Evolutionary conservation across 2,888 invertebrate genomes (phyloP).

Genomic region (Tridacna crocea): DNA sequence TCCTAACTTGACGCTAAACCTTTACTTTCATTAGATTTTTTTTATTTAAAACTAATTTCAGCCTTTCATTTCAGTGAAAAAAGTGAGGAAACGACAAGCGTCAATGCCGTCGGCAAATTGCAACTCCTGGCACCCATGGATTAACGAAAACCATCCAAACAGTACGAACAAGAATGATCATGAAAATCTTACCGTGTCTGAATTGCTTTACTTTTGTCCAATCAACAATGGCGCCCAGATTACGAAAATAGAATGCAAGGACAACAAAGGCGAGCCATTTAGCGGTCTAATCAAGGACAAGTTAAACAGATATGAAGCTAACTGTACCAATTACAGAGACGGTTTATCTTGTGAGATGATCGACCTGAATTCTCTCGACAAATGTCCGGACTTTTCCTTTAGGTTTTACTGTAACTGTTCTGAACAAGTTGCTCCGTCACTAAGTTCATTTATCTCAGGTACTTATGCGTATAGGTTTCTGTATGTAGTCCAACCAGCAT

Average conservation of each 20-base stretch:
- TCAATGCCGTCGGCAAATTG: neutral
- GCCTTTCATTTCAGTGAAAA: neutral
- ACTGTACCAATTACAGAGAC: neutral
- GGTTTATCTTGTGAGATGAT: neutral
- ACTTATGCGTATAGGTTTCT: no score
- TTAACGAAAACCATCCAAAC: neutral
- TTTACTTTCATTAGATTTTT: neutral
- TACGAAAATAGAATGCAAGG: conserved; percentile 1
- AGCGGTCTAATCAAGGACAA: neutral
- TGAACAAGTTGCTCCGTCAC: neutral
- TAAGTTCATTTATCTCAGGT: neutral
- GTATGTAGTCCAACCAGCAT: no score
- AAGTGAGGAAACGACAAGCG: neutral
- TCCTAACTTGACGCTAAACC: no score
- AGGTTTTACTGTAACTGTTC: conserved; percentile 18
- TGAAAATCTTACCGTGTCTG: neutral
- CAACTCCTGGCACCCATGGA: conserved; percentile 12
- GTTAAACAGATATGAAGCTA: neutral
- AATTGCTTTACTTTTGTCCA: conserved; percentile 8
- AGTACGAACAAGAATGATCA: conserved; percentile 1
- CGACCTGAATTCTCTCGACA: neutral
- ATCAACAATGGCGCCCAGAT: neutral
- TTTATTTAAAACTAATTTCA: neutral
- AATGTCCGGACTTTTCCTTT: conserved; percentile 14
- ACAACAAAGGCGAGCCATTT: conserved; percentile 16